Conservation (phyloP, 2,113 vertebrate genomes). For the Nematolebias whitei region DNA sequence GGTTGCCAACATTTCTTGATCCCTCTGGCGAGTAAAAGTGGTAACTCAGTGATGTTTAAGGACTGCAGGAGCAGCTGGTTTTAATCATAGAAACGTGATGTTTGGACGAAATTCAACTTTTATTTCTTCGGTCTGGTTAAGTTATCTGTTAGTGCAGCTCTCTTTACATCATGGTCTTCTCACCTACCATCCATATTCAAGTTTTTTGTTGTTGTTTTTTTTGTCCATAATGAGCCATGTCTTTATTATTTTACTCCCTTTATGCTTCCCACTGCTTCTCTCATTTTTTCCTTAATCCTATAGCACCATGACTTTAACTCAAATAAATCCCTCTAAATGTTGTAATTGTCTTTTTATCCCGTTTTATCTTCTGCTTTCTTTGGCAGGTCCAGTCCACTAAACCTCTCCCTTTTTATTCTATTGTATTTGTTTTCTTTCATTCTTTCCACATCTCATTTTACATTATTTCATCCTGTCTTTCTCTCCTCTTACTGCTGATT, state of each 20-base stretch:
- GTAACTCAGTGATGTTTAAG: conserved; percentile 54
- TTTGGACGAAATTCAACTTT: conserved; percentile 38
- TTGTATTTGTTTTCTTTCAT: neutral
- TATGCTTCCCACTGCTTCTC: neutral
- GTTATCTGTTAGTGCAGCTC: neutral
- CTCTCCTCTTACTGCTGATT: conserved; percentile 2
- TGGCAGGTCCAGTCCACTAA: neutral
- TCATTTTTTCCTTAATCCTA: neutral
- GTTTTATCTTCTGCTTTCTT: neutral
- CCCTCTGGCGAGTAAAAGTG: conserved; percentile 31
- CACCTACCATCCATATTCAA: neutral
- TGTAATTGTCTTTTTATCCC: neutral
- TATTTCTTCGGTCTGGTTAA: conserved; percentile 30
- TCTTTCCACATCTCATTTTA: conserved; percentile 27
- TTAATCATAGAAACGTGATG: conserved; percentile 63
- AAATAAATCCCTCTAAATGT: conserved; percentile 1
- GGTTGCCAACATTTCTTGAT: conserved; percentile 25
- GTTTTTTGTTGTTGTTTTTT: neutral
- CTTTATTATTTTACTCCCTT: neutral
- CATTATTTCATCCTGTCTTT: conserved; percentile 42
- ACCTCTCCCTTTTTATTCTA: neutral
- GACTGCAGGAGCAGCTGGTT: conserved; percentile 35
- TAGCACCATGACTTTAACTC: neutral
- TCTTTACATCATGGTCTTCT: conserved; percentile 2
- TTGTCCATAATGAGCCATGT: neutral